Conservation (phyloP, 2,797 vertebrate genomes). For the Acipenser transmontanus region DNA sequence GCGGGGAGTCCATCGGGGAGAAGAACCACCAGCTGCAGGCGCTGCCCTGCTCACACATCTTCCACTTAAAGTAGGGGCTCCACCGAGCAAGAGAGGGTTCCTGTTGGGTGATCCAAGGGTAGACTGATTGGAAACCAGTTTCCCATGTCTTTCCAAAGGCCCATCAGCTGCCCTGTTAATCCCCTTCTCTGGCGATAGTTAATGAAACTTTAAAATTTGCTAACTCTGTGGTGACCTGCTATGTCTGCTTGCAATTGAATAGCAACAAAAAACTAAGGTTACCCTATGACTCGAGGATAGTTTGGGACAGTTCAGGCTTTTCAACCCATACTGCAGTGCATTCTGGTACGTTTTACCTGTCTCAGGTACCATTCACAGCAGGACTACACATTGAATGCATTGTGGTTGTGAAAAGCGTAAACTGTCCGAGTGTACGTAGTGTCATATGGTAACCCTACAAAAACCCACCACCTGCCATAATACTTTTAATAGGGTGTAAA, state of each 20-base stretch:
- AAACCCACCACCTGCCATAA: too few species aligned
- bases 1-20: conserved; percentile 95
- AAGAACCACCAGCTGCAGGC: conserved; percentile 94
- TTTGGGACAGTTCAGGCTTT: neutral
- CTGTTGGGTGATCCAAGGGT: neutral
- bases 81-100: neutral
- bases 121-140: neutral
- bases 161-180: neutral
- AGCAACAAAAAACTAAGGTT: too few species aligned
- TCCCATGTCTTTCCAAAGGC: neutral
- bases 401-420: too few species aligned
- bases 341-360: neutral
- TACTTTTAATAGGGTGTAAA: too few species aligned
- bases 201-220: neutral
- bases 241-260: too few species aligned
- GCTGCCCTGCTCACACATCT: conserved; percentile 93
- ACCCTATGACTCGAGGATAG: neutral
- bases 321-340: neutral
- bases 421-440: too few species aligned
- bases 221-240: neutral
- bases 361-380: too few species aligned
- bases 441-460: too few species aligned
- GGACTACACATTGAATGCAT: too few species aligned
- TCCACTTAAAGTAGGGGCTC: conserved; percentile 83
- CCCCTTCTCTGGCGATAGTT: neutral